phyloP scores from a whole-genome alignment of 2,797 vertebrate species.

The Pipistrellus pipistrellus region DNA sequence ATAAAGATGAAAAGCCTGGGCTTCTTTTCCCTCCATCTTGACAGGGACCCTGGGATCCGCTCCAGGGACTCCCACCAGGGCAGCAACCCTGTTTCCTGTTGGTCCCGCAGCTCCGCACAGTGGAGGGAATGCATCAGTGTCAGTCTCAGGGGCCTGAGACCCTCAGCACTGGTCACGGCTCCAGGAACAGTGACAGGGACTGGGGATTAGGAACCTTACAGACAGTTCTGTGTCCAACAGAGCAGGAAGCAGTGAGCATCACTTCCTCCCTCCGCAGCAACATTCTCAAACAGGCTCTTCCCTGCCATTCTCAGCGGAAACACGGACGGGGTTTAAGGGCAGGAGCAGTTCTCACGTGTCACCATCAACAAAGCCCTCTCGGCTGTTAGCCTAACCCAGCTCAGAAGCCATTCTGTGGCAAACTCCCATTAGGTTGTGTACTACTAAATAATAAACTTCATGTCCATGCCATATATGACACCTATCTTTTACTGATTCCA shows the following conservation, averaged over 20 bases:
- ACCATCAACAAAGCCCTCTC: not conserved
- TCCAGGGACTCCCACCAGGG: not conserved
- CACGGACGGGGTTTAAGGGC: no score
- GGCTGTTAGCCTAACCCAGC: not conserved
- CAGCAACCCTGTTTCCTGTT: not conserved
- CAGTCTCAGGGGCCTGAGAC: not conserved
- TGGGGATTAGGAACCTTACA: not conserved
- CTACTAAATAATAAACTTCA: not conserved
- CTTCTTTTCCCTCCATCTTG: not conserved
- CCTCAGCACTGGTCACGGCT: fast-evolving
- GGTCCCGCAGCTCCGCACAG: not conserved
- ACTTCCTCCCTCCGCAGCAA: not conserved
- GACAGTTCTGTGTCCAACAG: not conserved
- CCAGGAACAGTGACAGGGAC: not conserved
- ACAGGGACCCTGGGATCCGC: not conserved
- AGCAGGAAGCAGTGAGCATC: not conserved
- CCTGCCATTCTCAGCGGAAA: not conserved
- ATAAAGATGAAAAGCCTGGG: not conserved
- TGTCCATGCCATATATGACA: no score
- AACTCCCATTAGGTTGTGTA: not conserved
- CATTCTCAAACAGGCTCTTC: fast-evolving
- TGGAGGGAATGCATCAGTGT: not conserved
- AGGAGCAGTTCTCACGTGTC: fast-evolving
- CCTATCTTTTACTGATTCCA: not conserved
- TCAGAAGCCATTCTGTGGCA: not conserved